phyloP scores from a whole-genome alignment of 64 coral and sea anemone genomes.

The Montipora cactus region DNA sequence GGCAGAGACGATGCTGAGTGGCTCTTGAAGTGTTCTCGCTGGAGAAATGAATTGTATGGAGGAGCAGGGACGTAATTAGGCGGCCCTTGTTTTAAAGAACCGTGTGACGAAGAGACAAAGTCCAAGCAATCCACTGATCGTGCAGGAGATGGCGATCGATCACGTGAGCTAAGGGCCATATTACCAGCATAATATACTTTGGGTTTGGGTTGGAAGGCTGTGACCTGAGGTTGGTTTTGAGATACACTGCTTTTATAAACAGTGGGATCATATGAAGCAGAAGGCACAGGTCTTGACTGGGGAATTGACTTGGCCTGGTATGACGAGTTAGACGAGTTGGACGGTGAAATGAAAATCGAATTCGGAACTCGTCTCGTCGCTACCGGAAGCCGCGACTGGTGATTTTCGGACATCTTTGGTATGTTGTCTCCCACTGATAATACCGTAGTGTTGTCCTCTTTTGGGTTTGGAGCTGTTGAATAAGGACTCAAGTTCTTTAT shows the following conservation, averaged over 20 bases:
- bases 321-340: slow-evolving; percentile 21
- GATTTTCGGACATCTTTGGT: slow-evolving; percentile 22
- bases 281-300: neutral
- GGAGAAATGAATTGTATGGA: slow-evolving; percentile 24
- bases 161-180: neutral
- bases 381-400: neutral
- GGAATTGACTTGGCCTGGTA: neutral
- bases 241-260: slow-evolving; percentile 17
- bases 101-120: neutral
- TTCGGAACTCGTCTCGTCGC: neutral
- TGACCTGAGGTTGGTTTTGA: neutral
- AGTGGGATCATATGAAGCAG: neutral
- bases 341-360: slow-evolving; percentile 28
- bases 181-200: slow-evolving; percentile 44
- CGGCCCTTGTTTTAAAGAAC: neutral
- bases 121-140: neutral
- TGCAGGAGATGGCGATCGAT: slow-evolving; percentile 21
- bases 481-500: neutral
- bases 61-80: slow-evolving; percentile 45
- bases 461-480: neutral
- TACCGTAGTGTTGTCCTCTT: neutral
- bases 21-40: slow-evolving; percentile 32
- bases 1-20: neutral
- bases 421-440: neutral
- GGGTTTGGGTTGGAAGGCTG: neutral